These are phyloP conservation scores for Micronycteris hirsuta DNA, from an alignment of 2,113 vertebrate species.

Conservation along the genomic window DNA sequence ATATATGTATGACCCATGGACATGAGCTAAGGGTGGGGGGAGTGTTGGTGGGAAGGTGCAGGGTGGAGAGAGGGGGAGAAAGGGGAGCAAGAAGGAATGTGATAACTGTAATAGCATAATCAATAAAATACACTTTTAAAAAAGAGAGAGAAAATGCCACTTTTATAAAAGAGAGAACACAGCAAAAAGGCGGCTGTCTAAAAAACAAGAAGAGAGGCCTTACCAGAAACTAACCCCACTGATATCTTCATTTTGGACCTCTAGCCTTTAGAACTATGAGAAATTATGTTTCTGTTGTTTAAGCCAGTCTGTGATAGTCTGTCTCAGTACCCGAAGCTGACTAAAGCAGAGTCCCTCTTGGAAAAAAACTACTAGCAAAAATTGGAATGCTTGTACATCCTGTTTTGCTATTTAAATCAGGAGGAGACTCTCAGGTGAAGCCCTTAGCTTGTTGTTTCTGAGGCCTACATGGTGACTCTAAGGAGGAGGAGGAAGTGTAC, in stretches of 20 bases:
- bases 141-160: background rate
- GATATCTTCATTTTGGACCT: background rate
- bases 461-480: accelerated
- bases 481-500: background rate
- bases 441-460: background rate
- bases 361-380: background rate
- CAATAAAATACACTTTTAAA: too few species aligned
- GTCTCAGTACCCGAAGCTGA: background rate
- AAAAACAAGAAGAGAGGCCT: background rate
- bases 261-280: background rate
- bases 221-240: background rate
- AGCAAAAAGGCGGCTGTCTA: background rate
- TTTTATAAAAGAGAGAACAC: background rate
- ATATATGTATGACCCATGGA: too few species aligned
- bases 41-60: too few species aligned
- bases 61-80: too few species aligned
- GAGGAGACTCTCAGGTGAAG: background rate
- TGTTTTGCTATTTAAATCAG: background rate
- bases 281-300: background rate
- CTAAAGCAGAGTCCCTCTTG: background rate
- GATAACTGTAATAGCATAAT: too few species aligned
- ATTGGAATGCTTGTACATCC: background rate
- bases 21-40: too few species aligned
- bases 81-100: too few species aligned
- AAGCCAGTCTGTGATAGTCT: background rate